phyloP scores from a whole-genome alignment of 2,888 invertebrate genomes.

The Noctua fimbriata region DNA sequence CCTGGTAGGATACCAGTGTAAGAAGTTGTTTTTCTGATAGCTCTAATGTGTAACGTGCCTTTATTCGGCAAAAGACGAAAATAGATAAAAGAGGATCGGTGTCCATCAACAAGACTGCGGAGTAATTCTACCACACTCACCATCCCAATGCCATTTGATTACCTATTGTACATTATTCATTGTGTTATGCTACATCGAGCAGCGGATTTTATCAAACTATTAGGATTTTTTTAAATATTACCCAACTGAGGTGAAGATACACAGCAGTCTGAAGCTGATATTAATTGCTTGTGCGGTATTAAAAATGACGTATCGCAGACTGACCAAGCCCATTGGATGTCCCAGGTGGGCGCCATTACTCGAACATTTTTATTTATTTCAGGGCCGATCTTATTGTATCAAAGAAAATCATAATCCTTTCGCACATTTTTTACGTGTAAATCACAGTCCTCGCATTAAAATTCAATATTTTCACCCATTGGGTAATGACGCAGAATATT shows the following conservation, averaged over 20 bases:
- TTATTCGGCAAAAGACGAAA: background rate
- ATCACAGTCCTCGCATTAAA: conserved; percentile 47
- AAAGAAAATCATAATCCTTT: conserved; percentile 25
- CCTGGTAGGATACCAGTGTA: background rate
- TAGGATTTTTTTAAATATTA: too few relatives aligned
- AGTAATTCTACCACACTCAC: background rate
- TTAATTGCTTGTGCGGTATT: background rate
- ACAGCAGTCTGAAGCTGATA: background rate
- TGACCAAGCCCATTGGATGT: background rate
- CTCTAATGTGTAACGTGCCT: background rate
- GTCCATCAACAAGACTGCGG: background rate
- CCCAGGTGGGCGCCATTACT: conserved; percentile 12
- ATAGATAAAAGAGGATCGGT: background rate
- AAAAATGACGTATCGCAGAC: background rate
- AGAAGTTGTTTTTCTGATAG: background rate
- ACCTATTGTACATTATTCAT: background rate
- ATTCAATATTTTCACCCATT: conserved; percentile 42
- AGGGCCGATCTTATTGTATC: background rate
- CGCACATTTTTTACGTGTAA: conserved; percentile 18
- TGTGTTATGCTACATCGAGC: background rate
- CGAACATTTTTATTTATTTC: background rate
- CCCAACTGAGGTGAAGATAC: background rate
- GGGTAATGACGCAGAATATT: conserved; percentile 53
- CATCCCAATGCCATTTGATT: background rate
- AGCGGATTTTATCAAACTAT: background rate